Base-by-base conservation (phyloP, 2,888 invertebrate genomes). In the Phymatocera aterrima region DNA sequence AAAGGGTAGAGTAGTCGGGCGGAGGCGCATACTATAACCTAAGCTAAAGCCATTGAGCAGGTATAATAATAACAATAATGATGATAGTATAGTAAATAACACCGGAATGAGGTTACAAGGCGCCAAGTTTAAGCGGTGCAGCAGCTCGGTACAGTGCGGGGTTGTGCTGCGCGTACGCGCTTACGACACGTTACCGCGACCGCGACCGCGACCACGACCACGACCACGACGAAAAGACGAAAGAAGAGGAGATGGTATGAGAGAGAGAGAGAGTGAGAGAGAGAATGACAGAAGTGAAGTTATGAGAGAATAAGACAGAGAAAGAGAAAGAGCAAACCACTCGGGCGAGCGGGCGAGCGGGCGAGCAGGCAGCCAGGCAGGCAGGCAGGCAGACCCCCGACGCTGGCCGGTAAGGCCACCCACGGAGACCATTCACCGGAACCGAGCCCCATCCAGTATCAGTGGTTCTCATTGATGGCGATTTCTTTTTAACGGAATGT, bases 321-420 rank as follows among this genome's bases (percentile, higher is more conserved):
- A 78, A 40, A 48, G 31, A 65, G 48, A 48, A 43, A 46, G 64
- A 60, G 80, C 28, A 79, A 60, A 80, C 65, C 65, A 78, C 77
- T 75, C 48, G 31, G 54, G 43, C 77, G 74, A 60, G 80, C 77
- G 80, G 91, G 91, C 91, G 92, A 92, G 93, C 93, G 80, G 31
- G 79, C 74, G 81, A 78, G 81, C 70, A 60, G 80, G 65, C 65
- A 78, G 74, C 75, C 48, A 40, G 54, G 43, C 77, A 77, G 65
- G 80, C 77, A 80, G 91, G 91, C 91, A 92, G 92, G 93, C 93
- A 92, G 92, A 93, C 92, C 91, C 87, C 74, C 79, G 79, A 60
- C 60, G 79, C 68, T 57, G 75, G 64, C 46, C 75, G 75, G 85
- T 87, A 84, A n/a, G 86, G 88, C 90, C 90, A 90, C 90, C 90